Evolutionary conservation across 2,888 invertebrate species (phyloP), one percentile per base, ranked within the genome.

Genomic region (Andrena camellia): DNA sequence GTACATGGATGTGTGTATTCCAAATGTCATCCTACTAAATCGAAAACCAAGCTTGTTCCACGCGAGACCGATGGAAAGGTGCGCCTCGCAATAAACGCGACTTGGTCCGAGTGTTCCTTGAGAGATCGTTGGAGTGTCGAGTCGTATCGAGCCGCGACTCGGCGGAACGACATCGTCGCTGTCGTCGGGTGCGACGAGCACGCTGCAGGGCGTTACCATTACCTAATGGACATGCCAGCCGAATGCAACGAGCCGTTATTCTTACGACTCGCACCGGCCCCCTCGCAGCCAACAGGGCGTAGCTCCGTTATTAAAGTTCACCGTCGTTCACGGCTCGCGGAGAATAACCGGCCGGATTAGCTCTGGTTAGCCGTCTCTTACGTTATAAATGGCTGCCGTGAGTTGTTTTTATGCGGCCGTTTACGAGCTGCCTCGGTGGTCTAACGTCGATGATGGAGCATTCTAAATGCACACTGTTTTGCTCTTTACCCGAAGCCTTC

Each of bases 161-260:
- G 60, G 52, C 31, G 78, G 60, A 54, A 68, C 78, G 10, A 60
- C 42, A 31, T n/a, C 42, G 60, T 62, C 70, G 29, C 8, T 54
- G 31, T n/a, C 42, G 31, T 29, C 64, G 59, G 59, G 20, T 29
- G 71, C 66, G 60, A 68, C 74, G 57, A 77, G 62, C 68, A 69
- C 67, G 69, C 70, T 74, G 66, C 68, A 54, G 77, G 74, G 66
- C 71, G 81, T 78, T 80, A 83, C 77, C 79, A 86, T 88, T 84
- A 88, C 80, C 69, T 88, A 88, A 88, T 81, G 84, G 86, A 83
- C 82, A 81, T 57, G 71, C 76, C 72, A 71, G 69, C 67, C 71
- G 69, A 84, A 86, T 78, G 88, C 82, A 86, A 83, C 78, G 80
- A 88, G 79, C 74, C 81, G 84, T 88, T 88, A 84, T 88, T 84